phyloP scores from a whole-genome alignment of 1,140 invertebrate species.

The Bombus sibiricus region DNA sequence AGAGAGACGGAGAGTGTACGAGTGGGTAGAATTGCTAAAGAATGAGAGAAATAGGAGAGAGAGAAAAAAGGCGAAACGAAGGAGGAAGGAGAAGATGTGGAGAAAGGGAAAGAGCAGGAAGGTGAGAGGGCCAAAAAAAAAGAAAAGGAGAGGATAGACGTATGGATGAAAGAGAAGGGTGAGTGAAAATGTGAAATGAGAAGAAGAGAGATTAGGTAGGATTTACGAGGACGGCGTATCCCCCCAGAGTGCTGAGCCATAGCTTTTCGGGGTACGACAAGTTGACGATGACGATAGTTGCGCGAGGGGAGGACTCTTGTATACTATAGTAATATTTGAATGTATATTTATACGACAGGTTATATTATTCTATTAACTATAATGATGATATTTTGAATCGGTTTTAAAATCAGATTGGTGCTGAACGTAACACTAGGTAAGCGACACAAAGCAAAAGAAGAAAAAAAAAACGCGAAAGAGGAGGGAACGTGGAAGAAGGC shows the following conservation, averaged over 20 bases:
- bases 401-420: conserved; percentile 82
- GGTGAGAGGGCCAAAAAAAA: not conserved
- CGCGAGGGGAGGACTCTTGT: conserved; percentile 74
- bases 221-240: conserved; percentile 62
- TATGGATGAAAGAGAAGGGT: conserved; percentile 33
- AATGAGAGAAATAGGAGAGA: conserved; percentile 18
- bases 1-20: not conserved
- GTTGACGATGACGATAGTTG: conserved; percentile 52
- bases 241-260: conserved; percentile 59
- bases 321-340: conserved; percentile 82
- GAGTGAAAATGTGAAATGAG: not conserved
- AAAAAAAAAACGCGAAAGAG: conserved; percentile 63
- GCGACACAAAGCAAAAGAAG: conserved; percentile 39
- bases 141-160: conserved; percentile 11
- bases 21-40: conserved; percentile 8
- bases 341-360: conserved; percentile 82
- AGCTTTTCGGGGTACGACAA: conserved; percentile 55
- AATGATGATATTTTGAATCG: conserved; percentile 81
- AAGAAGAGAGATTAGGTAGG: conserved; percentile 57
- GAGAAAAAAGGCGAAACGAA: conserved; percentile 26
- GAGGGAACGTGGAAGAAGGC: conserved; percentile 81
- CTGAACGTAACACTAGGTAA: conserved; percentile 79
- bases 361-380: conserved; percentile 79
- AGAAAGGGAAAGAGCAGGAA: not conserved
- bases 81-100: conserved; percentile 11